phyloP scores from a whole-genome alignment of 2,797 vertebrate species.

The Eidolon dupreanum region DNA sequence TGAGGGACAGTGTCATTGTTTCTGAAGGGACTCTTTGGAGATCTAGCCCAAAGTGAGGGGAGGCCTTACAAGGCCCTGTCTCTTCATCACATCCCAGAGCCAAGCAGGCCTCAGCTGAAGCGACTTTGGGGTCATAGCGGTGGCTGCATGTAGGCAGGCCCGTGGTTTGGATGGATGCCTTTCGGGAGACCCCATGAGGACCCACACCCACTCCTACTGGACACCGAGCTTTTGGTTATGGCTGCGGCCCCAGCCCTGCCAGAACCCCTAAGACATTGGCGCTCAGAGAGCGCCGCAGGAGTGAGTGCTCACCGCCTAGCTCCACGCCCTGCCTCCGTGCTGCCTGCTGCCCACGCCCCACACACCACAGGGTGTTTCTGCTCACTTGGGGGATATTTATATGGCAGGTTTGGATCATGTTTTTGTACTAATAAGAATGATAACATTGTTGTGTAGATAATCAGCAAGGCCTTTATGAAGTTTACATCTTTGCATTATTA shows the following conservation, averaged over 20 bases:
- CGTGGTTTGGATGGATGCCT: neutral
- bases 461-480: slow-evolving; percentile 77
- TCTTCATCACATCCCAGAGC: neutral
- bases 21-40: neutral
- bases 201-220: too few relatives aligned
- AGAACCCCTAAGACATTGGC: neutral
- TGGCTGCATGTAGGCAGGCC: neutral
- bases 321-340: neutral
- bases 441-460: slow-evolving; percentile 82
- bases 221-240: neutral
- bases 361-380: neutral
- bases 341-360: neutral
- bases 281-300: neutral
- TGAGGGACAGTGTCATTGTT: neutral
- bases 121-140: neutral
- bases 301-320: neutral
- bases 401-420: slow-evolving; percentile 84
- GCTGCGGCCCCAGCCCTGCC: neutral
- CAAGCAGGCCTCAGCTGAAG: neutral
- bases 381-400: slow-evolving; percentile 59
- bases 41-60: neutral
- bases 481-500: slow-evolving; percentile 76
- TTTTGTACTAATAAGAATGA: slow-evolving; percentile 87
- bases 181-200: neutral
- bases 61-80: neutral